Evolutionary conservation across 2,113 vertebrate species (phyloP).

Genomic region (Phoenicopterus ruber): DNA sequence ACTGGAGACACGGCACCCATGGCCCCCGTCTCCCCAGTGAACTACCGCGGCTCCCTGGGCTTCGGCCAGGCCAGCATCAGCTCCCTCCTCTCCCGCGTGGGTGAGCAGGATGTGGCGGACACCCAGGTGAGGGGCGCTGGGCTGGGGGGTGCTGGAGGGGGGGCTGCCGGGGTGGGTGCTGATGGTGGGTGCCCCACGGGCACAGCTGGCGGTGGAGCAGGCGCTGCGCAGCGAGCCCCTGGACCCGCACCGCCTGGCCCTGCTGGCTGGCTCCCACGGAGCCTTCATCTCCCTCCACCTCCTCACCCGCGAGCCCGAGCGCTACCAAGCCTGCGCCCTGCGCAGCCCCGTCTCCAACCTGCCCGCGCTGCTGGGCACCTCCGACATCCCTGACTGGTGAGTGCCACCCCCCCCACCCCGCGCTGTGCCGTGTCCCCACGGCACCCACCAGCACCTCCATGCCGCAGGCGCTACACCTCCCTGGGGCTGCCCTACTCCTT

Average conservation of each 20-base stretch:
- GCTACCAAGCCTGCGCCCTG: slow-evolving; percentile 78
- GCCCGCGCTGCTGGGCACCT: slow-evolving; percentile 79
- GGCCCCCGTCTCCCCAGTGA: slow-evolving; percentile 67
- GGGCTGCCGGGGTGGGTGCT: background rate
- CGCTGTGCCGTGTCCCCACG: rapidly evolving
- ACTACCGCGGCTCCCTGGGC: slow-evolving; percentile 84
- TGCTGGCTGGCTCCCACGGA: slow-evolving; percentile 83
- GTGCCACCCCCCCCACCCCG: background rate
- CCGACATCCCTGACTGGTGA: slow-evolving; percentile 86
- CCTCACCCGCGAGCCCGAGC: slow-evolving; percentile 74
- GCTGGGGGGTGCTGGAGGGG: rapidly evolving
- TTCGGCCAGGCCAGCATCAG: slow-evolving; percentile 82
- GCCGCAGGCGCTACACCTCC: slow-evolving; percentile 74
- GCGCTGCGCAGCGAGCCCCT: slow-evolving; percentile 64
- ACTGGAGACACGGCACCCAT: rapidly evolving
- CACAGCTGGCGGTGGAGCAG: slow-evolving; percentile 48
- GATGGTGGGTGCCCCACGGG: background rate
- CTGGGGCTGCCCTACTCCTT: slow-evolving; percentile 78
- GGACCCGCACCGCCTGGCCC: slow-evolving; percentile 70
- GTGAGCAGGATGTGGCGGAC: slow-evolving; percentile 83
- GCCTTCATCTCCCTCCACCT: slow-evolving; percentile 85
- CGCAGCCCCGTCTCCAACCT: slow-evolving; percentile 84
- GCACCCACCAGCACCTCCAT: background rate
- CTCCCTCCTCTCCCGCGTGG: slow-evolving; percentile 79
- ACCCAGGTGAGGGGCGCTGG: slow-evolving; percentile 74